These are phyloP conservation scores for Anser brachyrhynchus DNA, from an alignment of 2,113 vertebrate species.

Conservation along the genomic window DNA sequence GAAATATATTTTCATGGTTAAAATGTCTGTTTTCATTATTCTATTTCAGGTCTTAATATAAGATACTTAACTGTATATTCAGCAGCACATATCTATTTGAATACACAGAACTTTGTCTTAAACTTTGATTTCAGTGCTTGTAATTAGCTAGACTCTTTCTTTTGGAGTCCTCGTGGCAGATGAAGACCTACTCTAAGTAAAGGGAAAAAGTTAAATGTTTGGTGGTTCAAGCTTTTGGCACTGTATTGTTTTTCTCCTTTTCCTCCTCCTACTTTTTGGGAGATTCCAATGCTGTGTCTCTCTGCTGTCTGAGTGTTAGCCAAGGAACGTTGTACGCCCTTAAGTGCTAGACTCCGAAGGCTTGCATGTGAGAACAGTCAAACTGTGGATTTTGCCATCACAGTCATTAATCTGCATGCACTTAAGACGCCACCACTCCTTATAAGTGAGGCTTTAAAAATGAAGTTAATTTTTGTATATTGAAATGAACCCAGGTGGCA, in stretches of 20 bases:
- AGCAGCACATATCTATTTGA: background rate
- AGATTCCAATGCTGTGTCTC: background rate
- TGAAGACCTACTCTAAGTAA: background rate
- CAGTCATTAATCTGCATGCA: background rate
- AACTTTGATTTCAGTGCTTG: background rate
- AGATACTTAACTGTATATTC: background rate
- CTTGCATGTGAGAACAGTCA: background rate
- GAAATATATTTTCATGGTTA: background rate
- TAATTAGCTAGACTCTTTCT: background rate
- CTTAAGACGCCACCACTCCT: background rate
- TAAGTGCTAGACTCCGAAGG: background rate
- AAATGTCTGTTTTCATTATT: constrained; percentile 15
- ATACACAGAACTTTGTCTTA: background rate
- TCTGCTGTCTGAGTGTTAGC: background rate
- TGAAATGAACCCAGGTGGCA: background rate
- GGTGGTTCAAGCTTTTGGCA: accelerated
- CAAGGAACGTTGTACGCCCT: accelerated
- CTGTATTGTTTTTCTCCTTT: background rate
- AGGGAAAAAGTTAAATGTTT: background rate
- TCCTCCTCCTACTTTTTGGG: background rate
- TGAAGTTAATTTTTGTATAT: background rate
- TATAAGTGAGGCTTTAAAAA: background rate
- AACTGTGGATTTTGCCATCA: background rate
- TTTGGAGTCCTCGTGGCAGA: background rate
- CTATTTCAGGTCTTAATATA: background rate